Base-by-base conservation (phyloP, 2,797 vertebrate species). In the Acipenser transmontanus region DNA sequence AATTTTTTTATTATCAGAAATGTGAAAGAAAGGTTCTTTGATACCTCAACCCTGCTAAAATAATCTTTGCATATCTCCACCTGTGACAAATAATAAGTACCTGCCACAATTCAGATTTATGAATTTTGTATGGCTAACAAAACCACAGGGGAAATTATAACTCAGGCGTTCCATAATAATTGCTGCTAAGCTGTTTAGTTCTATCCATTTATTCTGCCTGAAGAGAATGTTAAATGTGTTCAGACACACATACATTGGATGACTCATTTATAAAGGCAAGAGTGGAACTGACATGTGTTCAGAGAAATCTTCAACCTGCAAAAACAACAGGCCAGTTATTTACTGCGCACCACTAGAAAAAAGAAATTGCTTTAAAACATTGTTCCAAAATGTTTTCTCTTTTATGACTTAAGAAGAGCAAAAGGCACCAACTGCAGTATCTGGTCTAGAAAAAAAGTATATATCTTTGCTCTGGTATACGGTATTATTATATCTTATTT, bases 41-140 rank as follows among this genome's bases (percentile, higher is more conserved):
- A 81, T 70, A 76, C 71, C 67, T 72, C 66, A 64, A 70, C 88
- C 82, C 77, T 84, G 81, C 86, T 89, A 87, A 84, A 88, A 87
- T 87, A 90, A 89, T 90, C 91, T 91, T 92, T 91, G 87, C 88
- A 89, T 91, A 87, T 91, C 85, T 88, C 88, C 91, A 93, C 92
- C 93, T 93, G 91, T 83, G 89, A 89, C 88, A 86, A 84, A 85
- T 91, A 90, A 90, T 90, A 88, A 92, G 89, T 90, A 91, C 90
- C 89, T 88, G 87, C 87, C 87, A 91, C 90, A 91, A 87, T 90
- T 90, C 88, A 90, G 85, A 91, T 86, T 91, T 91, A 91, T 89
- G 89, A 91, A 87, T 88, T 90, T 90, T 88, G 82, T 88, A 83
- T 80, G 85, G 85, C 87, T 88, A 89, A 85, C 83, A 87, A 89